phyloP scores from a whole-genome alignment of 2,113 vertebrate species.

The Psittacus erithacus region DNA sequence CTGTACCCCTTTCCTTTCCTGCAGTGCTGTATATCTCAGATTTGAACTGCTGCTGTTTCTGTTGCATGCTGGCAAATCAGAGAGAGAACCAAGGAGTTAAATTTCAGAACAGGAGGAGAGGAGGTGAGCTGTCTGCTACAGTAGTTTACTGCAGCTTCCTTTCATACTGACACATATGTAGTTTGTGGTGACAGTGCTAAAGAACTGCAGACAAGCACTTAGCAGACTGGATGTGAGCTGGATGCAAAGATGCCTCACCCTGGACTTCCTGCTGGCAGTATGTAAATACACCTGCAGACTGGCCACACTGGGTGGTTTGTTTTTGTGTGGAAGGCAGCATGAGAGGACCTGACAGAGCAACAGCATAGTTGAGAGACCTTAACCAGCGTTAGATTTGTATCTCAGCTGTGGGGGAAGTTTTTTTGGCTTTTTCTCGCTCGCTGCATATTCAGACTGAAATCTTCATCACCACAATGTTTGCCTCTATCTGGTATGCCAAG shows the following conservation, averaged over 20 bases:
- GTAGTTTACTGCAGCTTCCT: slow-evolving; percentile 72
- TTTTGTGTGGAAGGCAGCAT: slow-evolving; percentile 63
- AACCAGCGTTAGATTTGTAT: slow-evolving; percentile 32
- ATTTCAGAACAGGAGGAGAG: slow-evolving; percentile 61
- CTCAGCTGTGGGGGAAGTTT: slow-evolving; percentile 67
- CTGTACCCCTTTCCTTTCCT: slow-evolving; percentile 13
- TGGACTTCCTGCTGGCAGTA: slow-evolving; percentile 79
- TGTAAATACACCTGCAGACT: slow-evolving; percentile 84
- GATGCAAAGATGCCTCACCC: slow-evolving; percentile 74
- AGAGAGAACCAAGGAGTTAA: slow-evolving; percentile 69
- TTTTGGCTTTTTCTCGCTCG: background rate
- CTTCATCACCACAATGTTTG: slow-evolving; percentile 85
- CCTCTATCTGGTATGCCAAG: slow-evolving; percentile 97
- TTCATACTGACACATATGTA: slow-evolving; percentile 76
- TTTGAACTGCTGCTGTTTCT: slow-evolving; percentile 23
- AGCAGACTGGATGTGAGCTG: slow-evolving; percentile 76
- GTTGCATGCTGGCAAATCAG: slow-evolving; percentile 22
- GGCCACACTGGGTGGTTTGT: slow-evolving; percentile 61
- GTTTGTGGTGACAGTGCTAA: slow-evolving; percentile 73
- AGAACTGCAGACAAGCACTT: slow-evolving; percentile 78
- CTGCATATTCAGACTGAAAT: slow-evolving; percentile 64
- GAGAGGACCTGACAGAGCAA: slow-evolving; percentile 74
- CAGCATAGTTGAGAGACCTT: slow-evolving; percentile 71
- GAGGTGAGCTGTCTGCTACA: slow-evolving; percentile 72
- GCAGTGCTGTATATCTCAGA: slow-evolving; percentile 31